Base-by-base conservation (phyloP, 2,797 vertebrate species). In the Iguana delicatissima region DNA sequence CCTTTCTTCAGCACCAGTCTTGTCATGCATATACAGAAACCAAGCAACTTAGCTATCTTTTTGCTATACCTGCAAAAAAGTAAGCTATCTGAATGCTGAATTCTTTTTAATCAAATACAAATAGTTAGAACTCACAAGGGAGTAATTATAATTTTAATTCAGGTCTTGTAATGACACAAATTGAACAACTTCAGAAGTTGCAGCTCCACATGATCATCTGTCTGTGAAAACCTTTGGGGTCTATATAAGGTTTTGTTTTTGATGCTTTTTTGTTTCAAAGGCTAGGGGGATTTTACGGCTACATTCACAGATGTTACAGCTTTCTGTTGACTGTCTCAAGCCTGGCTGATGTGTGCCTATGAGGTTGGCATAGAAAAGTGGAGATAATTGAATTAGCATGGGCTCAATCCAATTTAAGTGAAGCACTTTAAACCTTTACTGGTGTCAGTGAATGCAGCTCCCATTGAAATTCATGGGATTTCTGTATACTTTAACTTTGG, bases 111-210 rank as follows among this genome's bases (percentile, higher is more conserved):
- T 93, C 92, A 92, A 88, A 92, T 69, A 92, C 2, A 93, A 93
- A 93, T 46, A 84, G 24, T 91, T 82, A 94, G 89, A 93, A 89
- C 42, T 92, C 95, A 92, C 85, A 86, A 94, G 93, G 95, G 96
- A 96, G 90, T 95, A 96, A 96, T 96, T 96, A 94, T 73, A 88
- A 95, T 92, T 93, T 91, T 95, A 92, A 96, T 96, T 96, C 89
- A 87, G 92, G 87, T 95, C 87, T 94, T 95, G 93, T 94, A 97
- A 96, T 96, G 93, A 95, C 91, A 96, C 96, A 95, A 95, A 62
- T 92, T 22, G 59, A 96, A 86, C 6, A 80, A 92, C 93, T 95
- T 92, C 90, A 92, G 91, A 89, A 94, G 93, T 92, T 84, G 83
- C 89, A 94, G 94, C 91, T 94, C 93, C 52, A 0, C 89, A 89